These are phyloP conservation scores for Sinopyrophorus schimmeli DNA, from an alignment of 2,888 invertebrate species.

Conservation along the genomic window DNA sequence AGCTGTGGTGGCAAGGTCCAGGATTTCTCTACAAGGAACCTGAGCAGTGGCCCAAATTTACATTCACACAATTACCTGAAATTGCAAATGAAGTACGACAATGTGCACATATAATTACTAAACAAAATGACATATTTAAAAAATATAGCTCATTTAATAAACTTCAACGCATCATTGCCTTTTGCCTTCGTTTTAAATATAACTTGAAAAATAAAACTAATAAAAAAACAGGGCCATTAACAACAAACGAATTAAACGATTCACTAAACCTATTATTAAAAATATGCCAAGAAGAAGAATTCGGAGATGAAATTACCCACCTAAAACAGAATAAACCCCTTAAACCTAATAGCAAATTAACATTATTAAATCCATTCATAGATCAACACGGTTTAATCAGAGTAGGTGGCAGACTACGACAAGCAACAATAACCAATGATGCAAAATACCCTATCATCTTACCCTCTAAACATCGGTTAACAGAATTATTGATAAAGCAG, in stretches of 20 bases:
- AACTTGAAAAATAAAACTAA: background rate
- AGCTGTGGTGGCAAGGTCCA: too few relatives aligned
- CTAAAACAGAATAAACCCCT: too few relatives aligned
- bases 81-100: too few relatives aligned
- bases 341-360: too few relatives aligned
- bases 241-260: background rate
- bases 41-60: too few relatives aligned
- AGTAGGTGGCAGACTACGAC: conserved; percentile 25
- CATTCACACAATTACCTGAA: too few relatives aligned
- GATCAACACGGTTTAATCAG: conserved; percentile 26
- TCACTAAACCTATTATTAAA: background rate
- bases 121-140: too few relatives aligned
- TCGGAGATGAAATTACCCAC: too few relatives aligned
- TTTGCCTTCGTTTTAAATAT: background rate
- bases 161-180: background rate
- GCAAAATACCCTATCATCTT: conserved; percentile 27
- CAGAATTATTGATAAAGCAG: conserved; percentile 17
- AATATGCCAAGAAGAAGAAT: background rate
- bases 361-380: conserved; percentile 34
- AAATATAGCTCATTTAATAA: background rate
- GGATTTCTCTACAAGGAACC: too few relatives aligned
- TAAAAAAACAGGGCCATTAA: background rate
- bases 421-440: conserved; percentile 13
- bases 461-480: conserved; percentile 20
- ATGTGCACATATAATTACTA: too few relatives aligned